phyloP scores from a whole-genome alignment of 2,888 invertebrate species.

The Eupsilia transversa region DNA sequence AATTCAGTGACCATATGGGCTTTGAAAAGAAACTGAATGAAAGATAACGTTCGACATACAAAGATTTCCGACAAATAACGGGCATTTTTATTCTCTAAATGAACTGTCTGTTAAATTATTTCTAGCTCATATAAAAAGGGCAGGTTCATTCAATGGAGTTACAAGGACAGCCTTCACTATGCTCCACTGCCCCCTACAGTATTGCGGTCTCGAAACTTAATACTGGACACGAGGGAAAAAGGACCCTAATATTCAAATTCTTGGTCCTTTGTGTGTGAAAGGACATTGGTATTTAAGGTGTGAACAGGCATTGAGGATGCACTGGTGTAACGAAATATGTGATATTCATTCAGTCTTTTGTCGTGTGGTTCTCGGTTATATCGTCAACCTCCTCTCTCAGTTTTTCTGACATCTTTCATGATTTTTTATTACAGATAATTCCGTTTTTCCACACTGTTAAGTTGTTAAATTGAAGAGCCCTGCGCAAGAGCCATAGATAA shows the following conservation, averaged over 20 bases:
- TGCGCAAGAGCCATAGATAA: too few species aligned
- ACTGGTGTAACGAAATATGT: slow-evolving; percentile 23
- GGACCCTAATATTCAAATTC: slow-evolving; percentile 10
- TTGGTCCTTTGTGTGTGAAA: slow-evolving; percentile 41
- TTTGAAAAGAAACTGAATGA: not conserved
- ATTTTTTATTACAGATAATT: not conserved
- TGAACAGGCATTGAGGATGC: slow-evolving; percentile 1
- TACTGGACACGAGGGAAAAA: slow-evolving; percentile 35
- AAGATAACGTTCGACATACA: not conserved
- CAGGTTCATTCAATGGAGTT: slow-evolving; percentile 43
- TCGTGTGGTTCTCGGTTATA: not conserved
- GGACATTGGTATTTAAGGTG: not conserved
- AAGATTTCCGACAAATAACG: not conserved
- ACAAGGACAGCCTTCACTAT: slow-evolving; percentile 52
- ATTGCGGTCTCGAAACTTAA: slow-evolving; percentile 56
- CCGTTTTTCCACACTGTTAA: too few species aligned
- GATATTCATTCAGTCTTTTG: not conserved
- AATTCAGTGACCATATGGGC: not conserved
- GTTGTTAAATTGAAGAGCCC: too few species aligned
- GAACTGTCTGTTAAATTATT: slow-evolving; percentile 26
- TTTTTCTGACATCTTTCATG: not conserved
- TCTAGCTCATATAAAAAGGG: slow-evolving; percentile 44
- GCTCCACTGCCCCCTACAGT: slow-evolving; percentile 48
- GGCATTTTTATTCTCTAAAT: not conserved
- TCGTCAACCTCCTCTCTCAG: too few species aligned